phyloP scores from a whole-genome alignment of 2,888 invertebrate genomes.

The Teinopalpus imperialis region DNA sequence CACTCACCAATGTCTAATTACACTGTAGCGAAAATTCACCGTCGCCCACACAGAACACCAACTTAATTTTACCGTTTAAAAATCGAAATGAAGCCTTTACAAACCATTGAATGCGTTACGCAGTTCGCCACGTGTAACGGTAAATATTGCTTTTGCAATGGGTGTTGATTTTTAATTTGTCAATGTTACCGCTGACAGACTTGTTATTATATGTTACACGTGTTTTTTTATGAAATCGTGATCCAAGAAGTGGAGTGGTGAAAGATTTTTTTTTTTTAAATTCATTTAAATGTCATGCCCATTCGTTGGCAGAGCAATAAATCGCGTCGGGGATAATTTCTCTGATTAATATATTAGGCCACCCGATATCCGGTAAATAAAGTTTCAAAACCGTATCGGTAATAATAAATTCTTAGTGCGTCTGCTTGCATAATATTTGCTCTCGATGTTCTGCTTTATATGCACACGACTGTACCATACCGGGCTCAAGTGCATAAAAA shows the following conservation, averaged over 20 bases:
- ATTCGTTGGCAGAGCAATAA: conserved; percentile 5
- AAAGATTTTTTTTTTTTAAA: conserved; percentile 44
- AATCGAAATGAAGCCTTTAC: conserved; percentile 27
- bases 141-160: conserved; percentile 31
- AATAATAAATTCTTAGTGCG: conserved; percentile 4
- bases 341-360: conserved; percentile 21
- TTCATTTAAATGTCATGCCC: conserved; percentile 40
- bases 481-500: conserved; percentile 15
- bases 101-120: conserved; percentile 6
- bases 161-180: conserved; percentile 75
- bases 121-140: conserved; percentile 21
- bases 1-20: conserved; percentile 70
- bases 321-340: conserved; percentile 7
- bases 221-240: conserved; percentile 52
- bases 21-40: conserved; percentile 68
- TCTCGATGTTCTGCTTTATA: conserved; percentile 16
- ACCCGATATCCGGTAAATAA: conserved; percentile 2
- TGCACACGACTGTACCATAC: conserved; percentile 3
- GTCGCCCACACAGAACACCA: conserved; percentile 42
- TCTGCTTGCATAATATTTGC: conserved; percentile 16
- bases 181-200: conserved; percentile 73
- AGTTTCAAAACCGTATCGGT: conserved; percentile 6
- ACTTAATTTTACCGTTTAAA: conserved; percentile 33
- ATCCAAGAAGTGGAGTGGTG: conserved; percentile 42
- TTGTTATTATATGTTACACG: conserved; percentile 60